A percentile compares a stretch with the other conserved stretches of the same genome.
Conservation (phyloP, 2,797 vertebrate species). For the Thamnophis elegans region DNA sequence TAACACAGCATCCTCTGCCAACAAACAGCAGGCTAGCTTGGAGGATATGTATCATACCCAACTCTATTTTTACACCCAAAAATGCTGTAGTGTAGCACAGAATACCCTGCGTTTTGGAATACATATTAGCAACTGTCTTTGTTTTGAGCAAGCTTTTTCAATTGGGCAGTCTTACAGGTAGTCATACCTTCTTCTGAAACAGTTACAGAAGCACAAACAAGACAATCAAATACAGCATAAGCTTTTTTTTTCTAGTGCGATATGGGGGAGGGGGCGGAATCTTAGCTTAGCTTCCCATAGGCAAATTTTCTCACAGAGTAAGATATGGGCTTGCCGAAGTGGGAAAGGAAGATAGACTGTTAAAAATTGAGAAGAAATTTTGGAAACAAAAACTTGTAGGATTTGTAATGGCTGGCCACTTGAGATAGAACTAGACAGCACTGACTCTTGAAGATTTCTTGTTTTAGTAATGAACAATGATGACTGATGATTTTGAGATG, state of each 20-base stretch:
- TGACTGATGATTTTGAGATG: not conserved
- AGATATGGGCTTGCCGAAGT: not conserved
- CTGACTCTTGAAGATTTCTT: not conserved
- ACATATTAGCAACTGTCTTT: not conserved
- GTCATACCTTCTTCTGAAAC: not conserved
- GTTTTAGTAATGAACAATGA: not conserved
- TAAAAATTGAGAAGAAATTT: not conserved
- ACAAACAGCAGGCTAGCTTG: not conserved
- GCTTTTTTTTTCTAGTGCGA: not conserved
- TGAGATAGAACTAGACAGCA: not conserved
- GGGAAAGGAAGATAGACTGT: not conserved
- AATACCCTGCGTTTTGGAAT: not conserved
- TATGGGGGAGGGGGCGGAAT: not conserved
- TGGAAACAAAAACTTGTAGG: not conserved
- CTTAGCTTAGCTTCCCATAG: not conserved
- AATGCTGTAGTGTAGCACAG: not conserved
- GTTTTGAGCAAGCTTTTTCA: not conserved
- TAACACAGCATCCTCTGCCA: not conserved
- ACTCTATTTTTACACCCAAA: not conserved
- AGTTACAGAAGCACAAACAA: not conserved
- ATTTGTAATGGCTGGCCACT: not conserved
- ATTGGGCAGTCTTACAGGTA: not conserved
- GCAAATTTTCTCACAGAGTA: not conserved
- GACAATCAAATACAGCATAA: not conserved
- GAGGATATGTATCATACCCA: not conserved